These are phyloP conservation scores for Epinotia ramella DNA, from an alignment of 2,888 invertebrate species.

Conservation along the genomic window DNA sequence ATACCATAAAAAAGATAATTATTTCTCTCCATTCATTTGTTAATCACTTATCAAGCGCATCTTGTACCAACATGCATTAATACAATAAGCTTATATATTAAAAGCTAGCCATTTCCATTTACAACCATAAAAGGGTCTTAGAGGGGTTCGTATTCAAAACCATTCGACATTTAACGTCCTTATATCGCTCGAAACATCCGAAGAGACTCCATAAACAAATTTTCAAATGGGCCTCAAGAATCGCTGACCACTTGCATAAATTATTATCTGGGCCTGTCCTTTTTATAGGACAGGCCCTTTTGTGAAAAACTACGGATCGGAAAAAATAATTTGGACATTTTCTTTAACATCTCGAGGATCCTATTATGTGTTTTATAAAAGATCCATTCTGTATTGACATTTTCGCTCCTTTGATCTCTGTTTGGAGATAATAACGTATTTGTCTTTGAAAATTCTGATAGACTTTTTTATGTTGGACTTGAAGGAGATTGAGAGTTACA, in stretches of 20 bases:
- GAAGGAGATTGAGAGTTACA: slow-evolving; percentile 24
- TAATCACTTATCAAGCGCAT: slow-evolving; percentile 29
- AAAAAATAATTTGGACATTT: slow-evolving; percentile 80
- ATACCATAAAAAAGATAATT: too few species aligned
- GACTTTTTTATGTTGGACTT: slow-evolving; percentile 52
- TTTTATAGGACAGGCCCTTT: slow-evolving; percentile 75
- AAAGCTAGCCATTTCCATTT: slow-evolving; percentile 49
- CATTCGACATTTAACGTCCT: slow-evolving; percentile 39
- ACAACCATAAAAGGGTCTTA: slow-evolving; percentile 25
- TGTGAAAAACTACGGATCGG: slow-evolving; percentile 71
- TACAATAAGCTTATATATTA: slow-evolving; percentile 40
- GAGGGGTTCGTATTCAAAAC: slow-evolving; percentile 38
- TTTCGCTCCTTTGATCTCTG: slow-evolving; percentile 65
- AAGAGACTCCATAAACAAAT: slow-evolving; percentile 27
- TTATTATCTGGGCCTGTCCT: slow-evolving; percentile 65
- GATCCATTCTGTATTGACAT: slow-evolving; percentile 68
- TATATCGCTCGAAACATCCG: slow-evolving; percentile 35
- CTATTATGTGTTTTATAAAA: slow-evolving; percentile 59
- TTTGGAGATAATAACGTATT: slow-evolving; percentile 74
- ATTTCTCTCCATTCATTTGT: not conserved
- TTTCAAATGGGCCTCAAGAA: slow-evolving; percentile 48
- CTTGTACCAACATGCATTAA: slow-evolving; percentile 30
- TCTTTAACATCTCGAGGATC: slow-evolving; percentile 52
- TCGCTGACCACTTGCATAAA: slow-evolving; percentile 83
- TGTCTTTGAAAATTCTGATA: slow-evolving; percentile 72